These are phyloP conservation scores for Colletes latitarsis DNA, from an alignment of 1,140 invertebrate genomes.

Conservation along the genomic window DNA sequence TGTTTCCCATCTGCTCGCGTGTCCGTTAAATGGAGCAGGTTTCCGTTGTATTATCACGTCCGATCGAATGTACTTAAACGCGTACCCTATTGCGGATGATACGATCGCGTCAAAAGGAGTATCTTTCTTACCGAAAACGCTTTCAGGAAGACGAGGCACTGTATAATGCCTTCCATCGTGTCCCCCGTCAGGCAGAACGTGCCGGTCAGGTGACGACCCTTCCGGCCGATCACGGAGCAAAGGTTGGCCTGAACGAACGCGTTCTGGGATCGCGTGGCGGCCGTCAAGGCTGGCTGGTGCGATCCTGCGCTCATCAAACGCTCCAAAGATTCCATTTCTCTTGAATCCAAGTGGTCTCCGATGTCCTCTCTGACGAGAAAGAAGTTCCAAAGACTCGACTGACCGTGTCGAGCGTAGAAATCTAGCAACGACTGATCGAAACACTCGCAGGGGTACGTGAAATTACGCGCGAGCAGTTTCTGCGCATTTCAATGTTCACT, in stretches of 20 bases:
- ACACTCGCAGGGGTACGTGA: neutral
- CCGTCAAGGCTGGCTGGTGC: conserved; percentile 85
- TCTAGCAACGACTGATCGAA: no score
- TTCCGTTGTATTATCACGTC: conserved; percentile 7
- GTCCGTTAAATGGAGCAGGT: conserved; percentile 7
- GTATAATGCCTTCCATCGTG: conserved; percentile 95
- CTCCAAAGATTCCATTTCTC: conserved; percentile 88
- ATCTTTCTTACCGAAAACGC: conserved; percentile 91
- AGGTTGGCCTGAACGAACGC: conserved; percentile 89
- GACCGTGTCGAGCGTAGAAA: no score
- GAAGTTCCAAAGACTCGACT: no score
- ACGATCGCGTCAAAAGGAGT: neutral
- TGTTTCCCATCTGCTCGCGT: neutral
- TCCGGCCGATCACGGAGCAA: conserved; percentile 87
- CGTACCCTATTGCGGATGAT: neutral
- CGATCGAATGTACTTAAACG: no score
- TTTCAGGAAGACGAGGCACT: conserved; percentile 94
- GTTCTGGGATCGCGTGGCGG: conserved; percentile 83
- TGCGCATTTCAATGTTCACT: neutral
- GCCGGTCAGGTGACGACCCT: conserved; percentile 90
- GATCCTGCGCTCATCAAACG: conserved; percentile 87
- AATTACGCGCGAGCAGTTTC: neutral
- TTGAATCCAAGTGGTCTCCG: conserved; percentile 29
- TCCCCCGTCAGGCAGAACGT: conserved; percentile 93
- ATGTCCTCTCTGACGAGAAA: neutral